These are phyloP conservation scores for Mayetiola destructor DNA, from an alignment of 2,888 invertebrate genomes.

Conservation along the genomic window DNA sequence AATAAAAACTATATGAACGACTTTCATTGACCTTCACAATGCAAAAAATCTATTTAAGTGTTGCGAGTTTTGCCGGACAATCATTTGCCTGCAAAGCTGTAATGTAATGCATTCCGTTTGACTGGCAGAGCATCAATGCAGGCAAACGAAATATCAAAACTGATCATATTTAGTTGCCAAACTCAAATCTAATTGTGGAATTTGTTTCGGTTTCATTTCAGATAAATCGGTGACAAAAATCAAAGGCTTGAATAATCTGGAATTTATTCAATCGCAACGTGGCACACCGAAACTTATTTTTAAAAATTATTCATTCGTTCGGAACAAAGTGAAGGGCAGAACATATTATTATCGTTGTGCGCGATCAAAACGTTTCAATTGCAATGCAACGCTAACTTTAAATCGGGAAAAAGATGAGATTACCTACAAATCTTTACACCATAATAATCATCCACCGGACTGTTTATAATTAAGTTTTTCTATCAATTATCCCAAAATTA, in stretches of 20 bases:
- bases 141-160: not conserved
- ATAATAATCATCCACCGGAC: conserved; percentile 19
- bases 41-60: too few species aligned
- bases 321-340: conserved; percentile 18
- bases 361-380: conserved; percentile 15
- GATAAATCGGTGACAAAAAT: not conserved
- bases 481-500: too few species aligned
- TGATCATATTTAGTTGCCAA: not conserved
- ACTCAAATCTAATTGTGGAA: not conserved
- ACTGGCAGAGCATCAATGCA: not conserved
- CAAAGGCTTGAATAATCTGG: conserved; percentile 13
- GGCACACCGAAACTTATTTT: conserved; percentile 16
- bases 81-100: too few species aligned
- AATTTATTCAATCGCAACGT: conserved; percentile 16
- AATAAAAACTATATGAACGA: too few species aligned
- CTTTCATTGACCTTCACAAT: too few species aligned
- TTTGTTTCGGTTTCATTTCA: not conserved
- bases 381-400: conserved; percentile 18
- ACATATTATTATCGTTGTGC: conserved; percentile 19
- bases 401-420: conserved; percentile 15
- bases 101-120: not conserved
- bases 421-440: conserved; percentile 8
- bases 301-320: conserved; percentile 17
- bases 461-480: not conserved
- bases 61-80: too few species aligned